Evolutionary conservation across 2,797 vertebrate species (phyloP), one percentile per base, ranked within the genome.

Genomic region (Tokudaia tokunoshimensis): DNA sequence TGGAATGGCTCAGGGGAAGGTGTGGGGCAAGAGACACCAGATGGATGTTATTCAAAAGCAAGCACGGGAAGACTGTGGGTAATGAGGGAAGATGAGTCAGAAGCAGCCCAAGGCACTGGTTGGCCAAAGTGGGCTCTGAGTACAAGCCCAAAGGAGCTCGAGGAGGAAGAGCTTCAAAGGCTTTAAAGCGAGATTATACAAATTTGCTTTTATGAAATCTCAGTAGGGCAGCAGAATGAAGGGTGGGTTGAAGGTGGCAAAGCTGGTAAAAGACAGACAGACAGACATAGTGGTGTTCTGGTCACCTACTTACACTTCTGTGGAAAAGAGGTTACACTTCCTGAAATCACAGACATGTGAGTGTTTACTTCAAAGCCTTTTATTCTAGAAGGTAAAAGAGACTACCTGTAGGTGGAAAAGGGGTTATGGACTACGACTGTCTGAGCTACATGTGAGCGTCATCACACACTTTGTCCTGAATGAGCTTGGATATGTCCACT

Each of bases 201-300:
- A 52, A 92, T n/a, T 70, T 93, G 37, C 57, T 92, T 89, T 80
- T 81, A 72, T 37, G 55, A 92, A 93, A 26, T 34, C 86, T 81
- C 67, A 52, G 20, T 81, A 37, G 57, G 41, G 47, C 55, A 47
- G 15, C 74, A 91, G 22, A 12, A 52, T 10, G 3, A 74, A 92
- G n/a, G 29, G 26, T 29, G 44, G 17, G 17, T 67, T 70, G 3
- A n/a, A 80, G 24, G 70, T 50, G 11, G n/a, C 29, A 79, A 83
- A 79, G 41, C 26, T 74, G 55, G 20, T 44, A 44, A 93, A 31
- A 57, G 61, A 63, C 55, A 9, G n/a, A 44, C 13, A 4, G 34
- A 47, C 15, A 75, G 2, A 70, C 55, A 86, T 6, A 12, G 55
- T 26, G 52, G 37, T 29, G 83, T 26, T 92, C 57, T 81, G 19